A percentile compares a stretch with the other conserved stretches of the same genome.
phyloP scores from a whole-genome alignment of 2,113 vertebrate genomes.

The Atractosteus spatula region DNA sequence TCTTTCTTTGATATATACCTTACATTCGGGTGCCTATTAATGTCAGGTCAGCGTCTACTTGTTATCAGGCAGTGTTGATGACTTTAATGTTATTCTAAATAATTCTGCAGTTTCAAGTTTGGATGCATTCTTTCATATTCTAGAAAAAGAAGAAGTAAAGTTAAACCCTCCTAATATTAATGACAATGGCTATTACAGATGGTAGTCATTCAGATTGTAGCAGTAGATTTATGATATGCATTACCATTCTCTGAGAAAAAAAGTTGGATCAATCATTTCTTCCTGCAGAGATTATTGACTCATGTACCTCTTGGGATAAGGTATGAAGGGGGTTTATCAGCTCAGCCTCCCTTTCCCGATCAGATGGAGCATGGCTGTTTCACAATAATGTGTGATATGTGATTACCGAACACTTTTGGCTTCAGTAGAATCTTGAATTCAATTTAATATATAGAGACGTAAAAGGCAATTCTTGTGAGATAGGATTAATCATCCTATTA shows the following conservation, averaged over 20 bases:
- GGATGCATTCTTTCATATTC: constrained; percentile 13
- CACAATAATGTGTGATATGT: background rate
- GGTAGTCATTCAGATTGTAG: background rate
- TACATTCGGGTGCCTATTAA: constrained; percentile 43
- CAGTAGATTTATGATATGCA: too few species aligned
- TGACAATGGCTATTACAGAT: constrained; percentile 21
- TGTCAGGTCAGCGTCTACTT: constrained; percentile 61
- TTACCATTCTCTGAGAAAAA: background rate
- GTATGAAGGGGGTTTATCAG: background rate
- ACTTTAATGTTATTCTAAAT: constrained; percentile 43
- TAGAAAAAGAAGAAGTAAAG: background rate
- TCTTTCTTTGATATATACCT: constrained; percentile 62
- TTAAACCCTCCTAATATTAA: background rate
- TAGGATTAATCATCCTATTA: too few species aligned
- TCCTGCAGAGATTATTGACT: background rate
- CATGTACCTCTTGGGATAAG: background rate
- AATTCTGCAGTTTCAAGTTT: constrained; percentile 37
- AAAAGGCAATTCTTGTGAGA: too few species aligned
- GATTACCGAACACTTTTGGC: background rate
- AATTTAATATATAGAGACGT: too few species aligned
- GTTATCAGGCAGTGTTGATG: constrained; percentile 43
- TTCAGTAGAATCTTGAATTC: too few species aligned
- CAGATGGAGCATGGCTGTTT: background rate
- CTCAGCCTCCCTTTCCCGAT: background rate
- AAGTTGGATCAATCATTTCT: background rate